These are phyloP conservation scores for Sorex araneus DNA, from an alignment of 2,113 vertebrate genomes.

Conservation along the genomic window DNA sequence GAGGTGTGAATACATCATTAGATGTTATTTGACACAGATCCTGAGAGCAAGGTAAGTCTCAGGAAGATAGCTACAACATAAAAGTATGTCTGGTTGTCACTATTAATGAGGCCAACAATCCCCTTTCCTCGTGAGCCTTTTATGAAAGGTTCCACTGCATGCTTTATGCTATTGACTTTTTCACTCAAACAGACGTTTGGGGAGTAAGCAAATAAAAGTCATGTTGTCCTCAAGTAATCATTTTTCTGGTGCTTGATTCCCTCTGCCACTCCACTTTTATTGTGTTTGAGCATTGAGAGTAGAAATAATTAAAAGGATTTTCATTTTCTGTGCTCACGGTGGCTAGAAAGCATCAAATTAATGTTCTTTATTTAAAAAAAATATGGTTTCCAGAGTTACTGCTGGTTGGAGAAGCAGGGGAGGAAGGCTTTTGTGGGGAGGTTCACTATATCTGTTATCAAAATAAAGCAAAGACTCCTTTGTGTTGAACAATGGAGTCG, in stretches of 20 bases:
- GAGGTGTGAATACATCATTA: neutral
- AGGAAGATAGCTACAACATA: conserved; percentile 19
- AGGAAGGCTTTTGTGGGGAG: conserved; percentile 19
- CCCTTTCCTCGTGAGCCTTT: neutral
- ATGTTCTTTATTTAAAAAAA: conserved; percentile 4
- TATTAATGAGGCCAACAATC: conserved; percentile 52
- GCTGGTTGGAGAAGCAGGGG: neutral
- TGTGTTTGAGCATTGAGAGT: conserved; percentile 71
- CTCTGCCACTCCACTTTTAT: conserved; percentile 67
- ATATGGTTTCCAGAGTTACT: conserved; percentile 9
- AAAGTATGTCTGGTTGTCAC: conserved; percentile 18
- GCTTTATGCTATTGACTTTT: conserved; percentile 50
- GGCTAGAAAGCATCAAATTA: conserved; percentile 74
- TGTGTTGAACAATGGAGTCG: conserved; percentile 33
- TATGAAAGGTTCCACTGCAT: conserved; percentile 57
- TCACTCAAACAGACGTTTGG: conserved; percentile 59
- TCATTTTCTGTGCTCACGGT: conserved; percentile 62
- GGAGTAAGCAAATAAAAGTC: conserved; percentile 79
- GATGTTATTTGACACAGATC: neutral
- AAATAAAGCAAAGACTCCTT: conserved; percentile 1
- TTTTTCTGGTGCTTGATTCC: conserved; percentile 69
- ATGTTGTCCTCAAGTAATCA: conserved; percentile 65
- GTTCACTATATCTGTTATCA: conserved; percentile 2
- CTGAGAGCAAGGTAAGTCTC: neutral
- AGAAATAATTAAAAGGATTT: conserved; percentile 79